Evolutionary conservation across 2,888 invertebrate species (phyloP), one percentile per base, ranked within the genome.

Genomic region (Thymelicus acteon): DNA sequence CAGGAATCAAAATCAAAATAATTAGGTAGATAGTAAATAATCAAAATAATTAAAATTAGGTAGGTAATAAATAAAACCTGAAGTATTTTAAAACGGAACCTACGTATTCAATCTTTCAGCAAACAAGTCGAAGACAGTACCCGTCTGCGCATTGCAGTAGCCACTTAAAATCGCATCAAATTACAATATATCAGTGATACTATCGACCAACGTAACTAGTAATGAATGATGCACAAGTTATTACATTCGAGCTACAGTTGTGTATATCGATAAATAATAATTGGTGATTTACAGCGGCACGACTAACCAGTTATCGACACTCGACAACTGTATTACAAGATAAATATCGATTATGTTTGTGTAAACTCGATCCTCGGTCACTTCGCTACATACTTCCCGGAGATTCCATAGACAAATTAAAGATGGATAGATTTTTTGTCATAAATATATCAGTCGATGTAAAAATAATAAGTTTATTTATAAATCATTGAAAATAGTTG

Each of bases 271-370:
- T 69, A 63, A 69, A 69, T 69, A 57, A 63, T 70, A 70, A 49
- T 70, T 64, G 52, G 63, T 63, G 69, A 70, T 64, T 69, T 57
- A 31, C 62, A 70, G 39, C 63, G 58, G 63, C 69, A 64, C 62
- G 48, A 62, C 58, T 15, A 70, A 70, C 69, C 69, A 58, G 69
- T 63, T 49, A 15, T 24, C 54, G 69, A 47, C 62, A 57, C 58
- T 64, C 60, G 70, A 85, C 85, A 85, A 84, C 83, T 84, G 82
- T 84, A 82, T 85, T 82, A 84, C 81, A 48, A 78, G 83, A 85
- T 85, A 80, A 82, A 82, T 83, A 85, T 85, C 85, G 79, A 82
- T 82, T 79, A 79, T 31, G 31, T 77, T 75, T 79, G 74, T 77
- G 81, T 83, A 82, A 71, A 65, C 54, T 63, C 60, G 15, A 15